phyloP scores from a whole-genome alignment of 2,888 invertebrate species.

The Acanthosepion esculentum region DNA sequence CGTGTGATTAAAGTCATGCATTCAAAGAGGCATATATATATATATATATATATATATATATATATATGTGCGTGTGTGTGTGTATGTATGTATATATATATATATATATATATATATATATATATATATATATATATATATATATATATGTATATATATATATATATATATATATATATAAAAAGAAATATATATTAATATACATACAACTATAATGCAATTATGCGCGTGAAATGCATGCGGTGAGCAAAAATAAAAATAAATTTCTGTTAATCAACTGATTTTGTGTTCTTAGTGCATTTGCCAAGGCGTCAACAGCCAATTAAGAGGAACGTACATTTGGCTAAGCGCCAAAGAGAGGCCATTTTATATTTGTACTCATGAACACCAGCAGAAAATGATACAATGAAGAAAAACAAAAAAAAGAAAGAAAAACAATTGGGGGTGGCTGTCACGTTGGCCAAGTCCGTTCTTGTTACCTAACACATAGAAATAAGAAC shows the following conservation, averaged over 20 bases:
- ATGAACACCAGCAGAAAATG: neutral
- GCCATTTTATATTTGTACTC: neutral
- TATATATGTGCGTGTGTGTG: too few relatives aligned
- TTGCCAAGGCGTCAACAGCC: neutral
- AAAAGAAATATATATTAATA: neutral
- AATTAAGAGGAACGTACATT: neutral
- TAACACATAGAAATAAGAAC: too few relatives aligned
- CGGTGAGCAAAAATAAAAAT: neutral
- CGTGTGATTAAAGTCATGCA: too few relatives aligned
- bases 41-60: neutral
- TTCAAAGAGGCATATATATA: neutral
- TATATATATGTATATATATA: neutral
- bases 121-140: neutral
- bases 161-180: neutral
- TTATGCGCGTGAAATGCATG: too few relatives aligned
- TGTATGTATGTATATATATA: neutral
- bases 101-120: neutral
- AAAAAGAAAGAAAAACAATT: neutral
- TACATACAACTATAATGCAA: too few relatives aligned
- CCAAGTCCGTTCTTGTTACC: neutral
- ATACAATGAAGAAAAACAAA: neutral
- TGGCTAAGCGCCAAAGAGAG: neutral
- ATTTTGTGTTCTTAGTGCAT: neutral
- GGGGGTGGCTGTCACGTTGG: neutral
- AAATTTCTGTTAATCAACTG: neutral